Conservation (phyloP, 2,113 vertebrate species). For the Semicossyphus pulcher region DNA sequence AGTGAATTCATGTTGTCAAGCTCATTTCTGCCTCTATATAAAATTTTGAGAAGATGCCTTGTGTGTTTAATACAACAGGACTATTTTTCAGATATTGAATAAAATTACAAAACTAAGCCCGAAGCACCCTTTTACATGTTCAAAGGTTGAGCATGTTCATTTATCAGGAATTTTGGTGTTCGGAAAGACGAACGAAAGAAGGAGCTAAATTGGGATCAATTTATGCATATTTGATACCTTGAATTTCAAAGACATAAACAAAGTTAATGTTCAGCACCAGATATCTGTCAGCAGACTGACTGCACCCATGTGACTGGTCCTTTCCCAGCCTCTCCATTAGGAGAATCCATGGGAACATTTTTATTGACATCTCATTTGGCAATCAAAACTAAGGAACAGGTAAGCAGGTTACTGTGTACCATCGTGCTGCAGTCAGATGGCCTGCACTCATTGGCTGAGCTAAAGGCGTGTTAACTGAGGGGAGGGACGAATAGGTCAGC, state of each 20-base stretch:
- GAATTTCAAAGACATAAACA: not conserved
- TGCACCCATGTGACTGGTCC: not conserved
- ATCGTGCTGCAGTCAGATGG: not conserved
- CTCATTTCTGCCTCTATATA: not conserved
- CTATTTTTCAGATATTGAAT: no score
- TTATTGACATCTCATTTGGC: constrained; percentile 25
- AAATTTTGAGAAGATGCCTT: no score
- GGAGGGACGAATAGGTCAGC: constrained; percentile 11
- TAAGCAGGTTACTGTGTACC: constrained; percentile 4
- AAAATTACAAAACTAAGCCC: no score
- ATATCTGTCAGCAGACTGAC: not conserved
- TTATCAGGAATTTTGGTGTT: no score
- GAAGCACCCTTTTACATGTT: no score
- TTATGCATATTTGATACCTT: no score
- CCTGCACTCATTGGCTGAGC: constrained; percentile 64
- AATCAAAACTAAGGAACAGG: not conserved
- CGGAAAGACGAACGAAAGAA: no score
- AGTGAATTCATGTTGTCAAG: no score
- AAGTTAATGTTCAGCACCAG: not conserved
- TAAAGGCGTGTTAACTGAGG: constrained; percentile 51
- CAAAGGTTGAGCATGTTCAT: no score
- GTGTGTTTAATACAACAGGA: no score
- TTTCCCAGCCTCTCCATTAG: not conserved
- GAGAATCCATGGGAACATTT: constrained; percentile 25
- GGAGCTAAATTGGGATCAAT: no score